Evolutionary conservation across 2,113 vertebrate genomes (phyloP).

Genomic region (Dipodomys stephensi): DNA sequence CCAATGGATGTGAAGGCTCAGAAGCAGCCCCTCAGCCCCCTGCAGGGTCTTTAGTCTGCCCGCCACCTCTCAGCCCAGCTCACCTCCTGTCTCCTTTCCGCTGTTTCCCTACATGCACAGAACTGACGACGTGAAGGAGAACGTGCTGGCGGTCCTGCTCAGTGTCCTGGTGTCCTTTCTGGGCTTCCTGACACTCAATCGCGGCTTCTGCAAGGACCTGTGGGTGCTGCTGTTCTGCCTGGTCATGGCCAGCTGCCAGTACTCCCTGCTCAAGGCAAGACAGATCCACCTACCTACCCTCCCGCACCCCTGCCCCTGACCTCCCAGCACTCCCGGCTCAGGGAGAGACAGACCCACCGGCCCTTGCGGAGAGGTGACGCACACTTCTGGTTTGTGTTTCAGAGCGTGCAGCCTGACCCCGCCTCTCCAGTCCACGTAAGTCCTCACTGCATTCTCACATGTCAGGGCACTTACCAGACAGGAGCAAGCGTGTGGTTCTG

Average conservation of each 20-base stretch:
- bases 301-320: no score
- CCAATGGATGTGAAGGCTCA: not conserved
- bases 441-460: conserved; percentile 10
- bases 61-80: no score
- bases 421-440: conserved; percentile 98
- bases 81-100: not conserved
- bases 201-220: conserved; percentile 96
- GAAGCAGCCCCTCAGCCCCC: no score
- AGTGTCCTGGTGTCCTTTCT: conserved; percentile 96
- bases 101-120: conserved; percentile 78
- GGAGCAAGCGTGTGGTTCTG: not conserved
- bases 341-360: no score
- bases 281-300: not conserved
- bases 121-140: conserved; percentile 93
- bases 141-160: conserved; percentile 91
- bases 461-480: not conserved
- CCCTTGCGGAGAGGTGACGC: conserved; percentile 1
- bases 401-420: conserved; percentile 98
- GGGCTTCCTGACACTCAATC: conserved; percentile 95
- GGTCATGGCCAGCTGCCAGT: conserved; percentile 98
- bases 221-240: conserved; percentile 97
- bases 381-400: conserved; percentile 81
- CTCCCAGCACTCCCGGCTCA: no score
- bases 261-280: conserved; percentile 96
- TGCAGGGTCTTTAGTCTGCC: no score